Evolutionary conservation across 2,113 vertebrate species (phyloP), one percentile per base, ranked within the genome.

Genomic region (Halichoerus grypus): DNA sequence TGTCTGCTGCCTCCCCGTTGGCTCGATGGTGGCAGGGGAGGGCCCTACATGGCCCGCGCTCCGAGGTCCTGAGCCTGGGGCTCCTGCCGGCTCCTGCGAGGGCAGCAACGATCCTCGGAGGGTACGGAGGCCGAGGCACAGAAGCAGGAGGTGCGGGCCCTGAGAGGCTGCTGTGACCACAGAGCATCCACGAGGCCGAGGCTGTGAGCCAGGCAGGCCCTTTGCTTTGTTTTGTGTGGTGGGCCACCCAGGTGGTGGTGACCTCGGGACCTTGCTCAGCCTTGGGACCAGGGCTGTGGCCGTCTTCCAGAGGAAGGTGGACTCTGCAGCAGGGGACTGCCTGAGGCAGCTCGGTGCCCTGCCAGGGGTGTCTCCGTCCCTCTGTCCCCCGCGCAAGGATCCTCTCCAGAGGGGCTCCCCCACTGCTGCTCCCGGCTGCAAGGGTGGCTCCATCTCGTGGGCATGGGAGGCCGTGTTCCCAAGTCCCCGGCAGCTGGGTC

Each of bases 281-380:
- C 82, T 63, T 85, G 59, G 31, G 82, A 33, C 82, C 18, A 14
- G 42, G 42, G 28, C 59, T 33, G 19, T 59, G 80, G 21, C 15
- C 24, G 9, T 59, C n/a, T 39, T 42, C 80, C 7, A 3, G 14
- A 28, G 55, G 36, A 83, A 9, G n/a, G 55, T 33, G 4, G 24
- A 28, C 55, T 24, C 8, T 3, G 3, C 8, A 0, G n/a, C 15
- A 4, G 24, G n/a, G 0, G 2, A 28, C 7, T 1, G 36, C 14
- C n/a, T 8, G 36, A 28, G 55, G 55, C 55, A 82, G 22, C 31
- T n/a, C 0, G 14, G 7, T 36, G n/a, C 36, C 80, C 55, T 26
- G 14, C 24, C 80, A 83, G 36, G 36, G 24, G 39, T 8, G 3
- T 63, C 81, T 46, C 39, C 7, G 3, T 31, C 26, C 24, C 36